phyloP scores from a whole-genome alignment of 35 echinoderm and acorn worm species.

The Heliocidaris tuberculata region DNA sequence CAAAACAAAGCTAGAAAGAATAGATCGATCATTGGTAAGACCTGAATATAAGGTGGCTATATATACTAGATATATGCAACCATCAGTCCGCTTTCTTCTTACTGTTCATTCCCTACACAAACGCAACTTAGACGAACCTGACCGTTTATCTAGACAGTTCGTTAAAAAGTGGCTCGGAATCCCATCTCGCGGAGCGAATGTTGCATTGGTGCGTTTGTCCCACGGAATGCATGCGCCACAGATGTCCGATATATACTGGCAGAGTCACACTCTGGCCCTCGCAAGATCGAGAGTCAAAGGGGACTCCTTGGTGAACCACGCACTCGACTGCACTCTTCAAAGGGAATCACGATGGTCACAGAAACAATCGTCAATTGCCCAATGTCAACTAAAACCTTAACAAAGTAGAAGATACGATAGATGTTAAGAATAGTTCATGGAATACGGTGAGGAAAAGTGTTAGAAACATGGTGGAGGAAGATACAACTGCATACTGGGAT shows the following conservation, averaged over 20 bases:
- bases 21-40: too few species aligned
- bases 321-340: background rate
- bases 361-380: background rate
- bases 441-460: background rate
- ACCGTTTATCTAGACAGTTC: background rate
- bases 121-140: background rate
- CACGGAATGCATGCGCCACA: too few species aligned
- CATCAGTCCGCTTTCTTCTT: background rate
- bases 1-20: too few species aligned
- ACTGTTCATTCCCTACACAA: background rate
- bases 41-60: too few species aligned
- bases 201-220: background rate
- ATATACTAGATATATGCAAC: background rate
- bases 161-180: background rate
- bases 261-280: background rate
- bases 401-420: background rate
- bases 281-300: background rate
- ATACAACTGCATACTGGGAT: background rate
- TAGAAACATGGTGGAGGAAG: background rate
- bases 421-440: background rate
- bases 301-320: background rate
- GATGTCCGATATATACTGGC: too few species aligned
- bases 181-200: background rate
- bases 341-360: background rate
- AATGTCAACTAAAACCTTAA: background rate